These are phyloP conservation scores for Thysanoteuthis rhombus DNA, from an alignment of 2,888 invertebrate species.

Conservation along the genomic window DNA sequence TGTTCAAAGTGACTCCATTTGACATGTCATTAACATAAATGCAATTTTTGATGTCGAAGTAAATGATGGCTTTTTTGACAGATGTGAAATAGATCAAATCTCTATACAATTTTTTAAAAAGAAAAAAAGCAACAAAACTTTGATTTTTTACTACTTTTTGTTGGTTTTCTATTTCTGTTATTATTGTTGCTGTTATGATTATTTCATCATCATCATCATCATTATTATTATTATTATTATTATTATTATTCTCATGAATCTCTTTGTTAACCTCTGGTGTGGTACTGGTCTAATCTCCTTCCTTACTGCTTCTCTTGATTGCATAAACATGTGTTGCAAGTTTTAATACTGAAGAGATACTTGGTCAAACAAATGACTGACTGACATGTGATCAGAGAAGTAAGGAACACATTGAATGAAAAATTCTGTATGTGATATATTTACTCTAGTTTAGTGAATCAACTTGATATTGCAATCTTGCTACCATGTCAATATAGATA, in stretches of 20 bases:
- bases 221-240: neutral
- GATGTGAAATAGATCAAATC: neutral
- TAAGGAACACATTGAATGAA: neutral
- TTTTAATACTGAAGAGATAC: neutral
- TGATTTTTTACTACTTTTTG: neutral
- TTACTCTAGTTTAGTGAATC: neutral
- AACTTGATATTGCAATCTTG: neutral
- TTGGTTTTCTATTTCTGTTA: neutral
- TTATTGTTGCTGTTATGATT: neutral
- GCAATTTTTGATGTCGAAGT: neutral
- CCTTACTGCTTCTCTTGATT: neutral
- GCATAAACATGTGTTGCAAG: neutral
- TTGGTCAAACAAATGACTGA: neutral
- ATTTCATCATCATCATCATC: neutral
- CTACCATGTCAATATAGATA: conserved; percentile 29
- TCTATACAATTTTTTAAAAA: too few relatives aligned
- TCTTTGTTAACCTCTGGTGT: neutral
- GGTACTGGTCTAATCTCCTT: neutral
- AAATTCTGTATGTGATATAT: neutral
- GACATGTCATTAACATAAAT: neutral
- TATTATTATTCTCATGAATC: neutral
- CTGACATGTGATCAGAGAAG: neutral
- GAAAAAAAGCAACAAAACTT: neutral
- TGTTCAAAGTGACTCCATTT: too few relatives aligned
- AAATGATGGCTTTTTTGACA: neutral